These are phyloP conservation scores for Phylloscopus trochiloides DNA, from an alignment of 2,113 vertebrate species.

Conservation along the genomic window DNA sequence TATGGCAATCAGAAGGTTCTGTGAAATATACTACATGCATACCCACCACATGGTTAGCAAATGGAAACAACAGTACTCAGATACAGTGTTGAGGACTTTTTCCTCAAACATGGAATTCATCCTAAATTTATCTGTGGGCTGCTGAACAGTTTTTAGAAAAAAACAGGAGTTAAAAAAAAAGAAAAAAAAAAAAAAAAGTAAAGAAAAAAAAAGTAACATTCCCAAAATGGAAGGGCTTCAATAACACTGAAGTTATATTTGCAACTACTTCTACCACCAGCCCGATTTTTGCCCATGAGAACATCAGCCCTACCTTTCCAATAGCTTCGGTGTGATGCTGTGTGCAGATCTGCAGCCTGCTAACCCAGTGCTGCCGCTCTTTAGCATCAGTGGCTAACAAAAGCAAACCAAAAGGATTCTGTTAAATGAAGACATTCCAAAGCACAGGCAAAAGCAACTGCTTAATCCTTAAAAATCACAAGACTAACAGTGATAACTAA, in stretches of 20 bases:
- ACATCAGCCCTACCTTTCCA: conserved; percentile 83
- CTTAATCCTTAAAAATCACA: background rate
- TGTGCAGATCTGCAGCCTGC: conserved; percentile 94
- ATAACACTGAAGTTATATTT: background rate
- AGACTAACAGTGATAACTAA: background rate
- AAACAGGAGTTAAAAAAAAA: background rate
- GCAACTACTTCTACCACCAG: background rate
- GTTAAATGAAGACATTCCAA: background rate
- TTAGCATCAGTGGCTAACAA: conserved; percentile 90
- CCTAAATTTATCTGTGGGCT: background rate
- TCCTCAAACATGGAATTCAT: background rate
- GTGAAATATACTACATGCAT: background rate
- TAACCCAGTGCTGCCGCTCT: conserved; percentile 98
- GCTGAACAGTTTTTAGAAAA: background rate
- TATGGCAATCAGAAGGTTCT: background rate
- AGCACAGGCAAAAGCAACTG: background rate
- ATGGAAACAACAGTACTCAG: background rate
- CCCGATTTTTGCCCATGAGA: background rate
- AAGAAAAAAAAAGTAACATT: background rate
- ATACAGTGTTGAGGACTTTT: background rate
- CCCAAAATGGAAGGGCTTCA: background rate
- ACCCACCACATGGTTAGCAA: background rate
- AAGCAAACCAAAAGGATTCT: background rate
- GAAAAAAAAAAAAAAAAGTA: too few relatives aligned
- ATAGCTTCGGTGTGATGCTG: conserved; percentile 98